These are phyloP conservation scores for Protosalanx chinensis DNA, from an alignment of 2,797 vertebrate genomes.

Conservation along the genomic window DNA sequence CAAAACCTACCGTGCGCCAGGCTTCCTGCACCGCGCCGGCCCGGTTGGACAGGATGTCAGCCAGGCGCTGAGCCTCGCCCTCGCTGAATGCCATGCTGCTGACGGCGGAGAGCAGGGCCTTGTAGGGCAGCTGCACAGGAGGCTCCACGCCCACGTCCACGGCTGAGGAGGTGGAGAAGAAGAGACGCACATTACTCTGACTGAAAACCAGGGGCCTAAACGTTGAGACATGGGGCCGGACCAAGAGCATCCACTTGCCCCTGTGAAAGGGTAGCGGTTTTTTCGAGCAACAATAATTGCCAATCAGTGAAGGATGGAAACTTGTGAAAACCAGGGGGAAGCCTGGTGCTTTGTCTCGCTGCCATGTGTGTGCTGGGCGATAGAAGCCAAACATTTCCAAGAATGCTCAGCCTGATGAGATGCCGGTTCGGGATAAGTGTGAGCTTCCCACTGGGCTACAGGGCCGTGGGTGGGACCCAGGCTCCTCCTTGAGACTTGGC, in stretches of 20 bases:
- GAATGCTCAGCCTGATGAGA: not conserved
- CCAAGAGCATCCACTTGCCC: no score
- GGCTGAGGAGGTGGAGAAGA: slow-evolving; percentile 3
- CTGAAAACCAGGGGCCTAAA: not conserved
- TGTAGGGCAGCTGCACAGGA: slow-evolving; percentile 84
- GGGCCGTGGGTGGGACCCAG: slow-evolving; percentile 30
- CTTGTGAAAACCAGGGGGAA: not conserved
- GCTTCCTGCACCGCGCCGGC: slow-evolving; percentile 82
- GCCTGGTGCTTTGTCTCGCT: not conserved
- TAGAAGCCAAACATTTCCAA: not conserved
- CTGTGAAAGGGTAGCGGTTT: no score
- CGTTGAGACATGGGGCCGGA: not conserved
- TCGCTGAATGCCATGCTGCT: slow-evolving; percentile 88
- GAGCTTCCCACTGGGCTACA: slow-evolving; percentile 12
- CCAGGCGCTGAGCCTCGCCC: slow-evolving; percentile 86
- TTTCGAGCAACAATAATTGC: no score
- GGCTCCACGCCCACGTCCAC: slow-evolving; percentile 67
- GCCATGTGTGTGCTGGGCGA: slow-evolving; percentile 4
- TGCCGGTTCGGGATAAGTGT: slow-evolving; percentile 8
- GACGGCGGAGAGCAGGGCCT: slow-evolving; percentile 83
- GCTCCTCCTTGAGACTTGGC: slow-evolving; percentile 16
- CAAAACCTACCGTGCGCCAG: slow-evolving; percentile 84
- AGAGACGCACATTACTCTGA: not conserved
- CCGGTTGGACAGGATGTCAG: slow-evolving; percentile 91
- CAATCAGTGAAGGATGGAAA: no score